Percentiles rank a stretch among this genome's conserved stretches.
These are phyloP conservation scores for Recurvirostra avosetta DNA, from an alignment of 2,113 vertebrate species.

Conservation along the genomic window DNA sequence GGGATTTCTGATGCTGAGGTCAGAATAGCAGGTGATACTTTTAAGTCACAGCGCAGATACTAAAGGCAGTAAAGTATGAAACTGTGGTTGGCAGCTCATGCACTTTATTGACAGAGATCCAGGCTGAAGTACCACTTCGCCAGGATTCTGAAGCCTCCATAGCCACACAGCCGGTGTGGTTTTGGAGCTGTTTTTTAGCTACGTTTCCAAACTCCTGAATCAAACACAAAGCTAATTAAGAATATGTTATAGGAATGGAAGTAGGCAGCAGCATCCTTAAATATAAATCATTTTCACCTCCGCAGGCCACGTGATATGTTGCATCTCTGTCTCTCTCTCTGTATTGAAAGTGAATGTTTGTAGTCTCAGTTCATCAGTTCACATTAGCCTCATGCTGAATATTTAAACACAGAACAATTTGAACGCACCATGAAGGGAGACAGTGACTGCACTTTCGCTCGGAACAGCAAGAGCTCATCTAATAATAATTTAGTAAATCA, in stretches of 20 bases:
- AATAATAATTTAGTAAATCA: conserved; percentile 87
- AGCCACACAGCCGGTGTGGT: background rate
- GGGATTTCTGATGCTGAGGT: background rate
- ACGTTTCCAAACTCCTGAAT: conserved; percentile 28
- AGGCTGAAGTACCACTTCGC: background rate
- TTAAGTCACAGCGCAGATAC: background rate
- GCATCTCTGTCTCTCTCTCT: conserved; percentile 72
- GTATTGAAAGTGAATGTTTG: conserved; percentile 80
- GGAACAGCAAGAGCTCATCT: conserved; percentile 80
- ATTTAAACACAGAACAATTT: conserved; percentile 88
- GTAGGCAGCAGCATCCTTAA: conserved; percentile 71
- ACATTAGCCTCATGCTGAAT: conserved; percentile 88
- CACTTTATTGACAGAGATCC: background rate
- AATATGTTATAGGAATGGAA: conserved; percentile 68
- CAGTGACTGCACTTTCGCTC: conserved; percentile 79
- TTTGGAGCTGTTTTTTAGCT: background rate
- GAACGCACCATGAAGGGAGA: conserved; percentile 78
- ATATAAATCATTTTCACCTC: conserved; percentile 80
- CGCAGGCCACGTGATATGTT: conserved; percentile 68
- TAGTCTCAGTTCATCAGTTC: conserved; percentile 85
- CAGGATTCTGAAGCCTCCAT: background rate
- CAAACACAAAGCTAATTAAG: conserved; percentile 74
- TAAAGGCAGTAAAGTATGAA: background rate
- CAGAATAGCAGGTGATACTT: background rate
- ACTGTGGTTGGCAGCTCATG: background rate